A percentile compares a stretch with the other conserved stretches of the same genome.
Evolutionary conservation across 2,888 invertebrate genomes (phyloP).

Genomic region (Callinectes sapidus): DNA sequence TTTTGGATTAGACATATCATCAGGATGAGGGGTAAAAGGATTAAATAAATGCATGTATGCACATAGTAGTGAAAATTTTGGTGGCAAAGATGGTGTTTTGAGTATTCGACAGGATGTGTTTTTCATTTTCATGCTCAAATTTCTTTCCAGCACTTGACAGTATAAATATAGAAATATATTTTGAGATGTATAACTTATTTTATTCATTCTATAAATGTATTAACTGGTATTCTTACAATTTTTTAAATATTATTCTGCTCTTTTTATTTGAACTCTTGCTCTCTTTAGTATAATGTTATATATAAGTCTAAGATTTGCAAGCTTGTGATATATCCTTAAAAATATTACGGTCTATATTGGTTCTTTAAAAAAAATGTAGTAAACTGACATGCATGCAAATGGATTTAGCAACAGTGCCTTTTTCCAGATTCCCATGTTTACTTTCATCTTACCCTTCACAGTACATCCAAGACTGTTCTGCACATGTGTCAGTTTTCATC

Average conservation of each 20-base stretch:
- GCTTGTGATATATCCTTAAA: neutral
- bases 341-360: neutral
- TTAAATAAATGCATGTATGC: neutral
- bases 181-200: neutral
- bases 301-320: neutral
- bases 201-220: neutral
- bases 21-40: no score
- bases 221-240: neutral
- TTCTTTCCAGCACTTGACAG: neutral
- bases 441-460: neutral
- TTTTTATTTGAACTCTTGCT: neutral
- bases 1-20: no score
- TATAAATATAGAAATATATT: neutral
- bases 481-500: neutral
- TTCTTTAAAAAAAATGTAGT: neutral
- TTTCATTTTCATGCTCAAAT: neutral
- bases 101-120: neutral
- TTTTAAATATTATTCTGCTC: neutral
- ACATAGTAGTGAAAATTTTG: neutral
- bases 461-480: neutral
- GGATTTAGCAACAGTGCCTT: neutral
- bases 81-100: neutral
- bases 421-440: neutral
- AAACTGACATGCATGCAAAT: neutral
- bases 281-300: neutral